Base-by-base conservation (phyloP, 2,113 vertebrate genomes). In the Panurus biarmicus region DNA sequence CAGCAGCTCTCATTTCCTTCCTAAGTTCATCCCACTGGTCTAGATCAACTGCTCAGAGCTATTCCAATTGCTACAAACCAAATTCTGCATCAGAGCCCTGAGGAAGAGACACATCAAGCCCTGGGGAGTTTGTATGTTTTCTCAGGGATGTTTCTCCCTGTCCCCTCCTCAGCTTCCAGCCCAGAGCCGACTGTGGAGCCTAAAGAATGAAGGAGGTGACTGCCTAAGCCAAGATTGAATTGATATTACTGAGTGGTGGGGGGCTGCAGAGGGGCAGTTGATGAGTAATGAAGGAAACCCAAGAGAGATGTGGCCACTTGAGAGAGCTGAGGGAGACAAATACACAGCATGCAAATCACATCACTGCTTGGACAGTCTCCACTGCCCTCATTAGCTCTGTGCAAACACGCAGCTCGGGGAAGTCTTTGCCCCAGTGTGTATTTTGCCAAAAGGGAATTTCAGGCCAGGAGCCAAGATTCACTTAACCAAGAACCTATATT, bases 401-500 rank as follows among this genome's bases (percentile, higher is more conserved):
- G 72, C 78, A 91, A 93, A 94, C 81, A 91, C 0, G 5, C 54
- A 89, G 71, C 81, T 51, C 87, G 62, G 82, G 78, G 89, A 94
- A 93, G 72, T 12, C 89, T 94, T 86, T 94, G 85, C 87, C 85
- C 89, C 78, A 2, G 4, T 71, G 82, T 0, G 2, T 74, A 14
- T 80, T 86, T 83, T 95, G 87, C 90, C 92, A 91, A 77, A 93
- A 94, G 78, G 33, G 25, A 93, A 57, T 90, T 88, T 95, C 56
- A 86, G 94, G 87, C 93, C 16, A 6, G 48, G 69, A 86, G 95
- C 95, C 95, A 95, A 86, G 65, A 74, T 75, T 91, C 60, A 48
- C 84, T 94, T 96, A 93, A 88, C 67, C 64, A 90, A 85, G 78
- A 44, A 95, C 35, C 87, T 95, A 22, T 90, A 96, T 96, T 96